Evolutionary conservation across 2,113 vertebrate genomes (phyloP).

Genomic region (Planiliza haematocheilus): DNA sequence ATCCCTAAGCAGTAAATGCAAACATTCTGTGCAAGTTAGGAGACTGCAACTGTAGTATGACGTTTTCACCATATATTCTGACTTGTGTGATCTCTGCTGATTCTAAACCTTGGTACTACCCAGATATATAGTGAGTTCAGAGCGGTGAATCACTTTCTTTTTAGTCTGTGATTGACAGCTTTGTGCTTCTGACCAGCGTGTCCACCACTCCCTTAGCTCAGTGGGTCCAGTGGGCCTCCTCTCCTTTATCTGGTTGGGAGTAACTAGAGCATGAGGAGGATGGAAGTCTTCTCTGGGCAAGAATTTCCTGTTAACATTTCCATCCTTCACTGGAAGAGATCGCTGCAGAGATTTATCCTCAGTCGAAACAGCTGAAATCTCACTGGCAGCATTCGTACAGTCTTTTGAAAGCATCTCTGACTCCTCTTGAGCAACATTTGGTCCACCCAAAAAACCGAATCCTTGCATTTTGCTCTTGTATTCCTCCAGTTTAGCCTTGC

Average conservation of each 20-base stretch:
- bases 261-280: slow-evolving; percentile 58
- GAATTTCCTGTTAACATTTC: slow-evolving; percentile 63
- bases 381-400: not conserved
- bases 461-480: slow-evolving; percentile 63
- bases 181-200: slow-evolving; percentile 74
- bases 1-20: too few relatives aligned
- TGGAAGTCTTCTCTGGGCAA: slow-evolving; percentile 51
- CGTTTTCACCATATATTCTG: too few relatives aligned
- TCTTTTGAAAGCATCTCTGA: not conserved
- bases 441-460: slow-evolving; percentile 39
- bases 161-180: slow-evolving; percentile 35
- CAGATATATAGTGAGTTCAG: slow-evolving; percentile 81
- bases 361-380: not conserved
- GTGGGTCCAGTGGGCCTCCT: slow-evolving; percentile 67
- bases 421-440: not conserved
- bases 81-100: not conserved
- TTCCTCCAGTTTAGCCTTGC: slow-evolving; percentile 80
- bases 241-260: slow-evolving; percentile 70
- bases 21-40: too few relatives aligned
- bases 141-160: slow-evolving; percentile 71
- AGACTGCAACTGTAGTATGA: too few relatives aligned
- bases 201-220: slow-evolving; percentile 82
- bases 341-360: slow-evolving; percentile 3
- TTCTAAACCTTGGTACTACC: slow-evolving; percentile 71
- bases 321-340: slow-evolving; percentile 19